Conservation (phyloP, 2,797 vertebrate genomes). For the Hoplostethus mediterraneus region DNA sequence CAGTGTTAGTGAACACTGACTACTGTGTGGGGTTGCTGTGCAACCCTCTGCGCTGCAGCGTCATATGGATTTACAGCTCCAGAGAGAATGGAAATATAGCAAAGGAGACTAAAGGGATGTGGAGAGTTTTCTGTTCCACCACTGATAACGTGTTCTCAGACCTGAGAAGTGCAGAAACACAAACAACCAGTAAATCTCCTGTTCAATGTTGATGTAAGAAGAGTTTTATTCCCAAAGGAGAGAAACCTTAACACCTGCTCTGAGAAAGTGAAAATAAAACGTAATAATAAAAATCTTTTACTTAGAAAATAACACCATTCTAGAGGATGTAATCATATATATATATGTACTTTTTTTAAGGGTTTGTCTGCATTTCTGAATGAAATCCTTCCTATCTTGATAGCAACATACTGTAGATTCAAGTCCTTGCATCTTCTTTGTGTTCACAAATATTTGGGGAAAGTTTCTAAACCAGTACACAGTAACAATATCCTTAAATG, state of each 20-base stretch:
- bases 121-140: background rate
- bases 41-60: background rate
- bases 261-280: conserved; percentile 27
- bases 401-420: too few species aligned
- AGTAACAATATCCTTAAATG: too few species aligned
- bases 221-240: conserved; percentile 22
- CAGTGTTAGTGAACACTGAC: conserved; percentile 7
- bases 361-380: too few species aligned
- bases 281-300: conserved; percentile 31
- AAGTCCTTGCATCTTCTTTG: background rate
- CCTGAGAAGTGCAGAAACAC: background rate
- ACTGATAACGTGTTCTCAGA: background rate
- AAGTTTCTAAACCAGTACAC: background rate
- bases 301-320: conserved; percentile 14
- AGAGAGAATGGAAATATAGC: background rate
- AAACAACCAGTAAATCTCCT: conserved; percentile 2
- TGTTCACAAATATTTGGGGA: background rate
- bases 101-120: background rate
- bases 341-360: too few species aligned
- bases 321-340: conserved; percentile 8
- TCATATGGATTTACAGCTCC: background rate
- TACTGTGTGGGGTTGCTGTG: background rate
- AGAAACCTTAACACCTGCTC: conserved; percentile 27
- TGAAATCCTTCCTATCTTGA: too few species aligned
- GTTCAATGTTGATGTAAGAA: conserved; percentile 6